phyloP scores from a whole-genome alignment of 2,113 vertebrate species.

The Speoplatyrhinus poulsoni region DNA sequence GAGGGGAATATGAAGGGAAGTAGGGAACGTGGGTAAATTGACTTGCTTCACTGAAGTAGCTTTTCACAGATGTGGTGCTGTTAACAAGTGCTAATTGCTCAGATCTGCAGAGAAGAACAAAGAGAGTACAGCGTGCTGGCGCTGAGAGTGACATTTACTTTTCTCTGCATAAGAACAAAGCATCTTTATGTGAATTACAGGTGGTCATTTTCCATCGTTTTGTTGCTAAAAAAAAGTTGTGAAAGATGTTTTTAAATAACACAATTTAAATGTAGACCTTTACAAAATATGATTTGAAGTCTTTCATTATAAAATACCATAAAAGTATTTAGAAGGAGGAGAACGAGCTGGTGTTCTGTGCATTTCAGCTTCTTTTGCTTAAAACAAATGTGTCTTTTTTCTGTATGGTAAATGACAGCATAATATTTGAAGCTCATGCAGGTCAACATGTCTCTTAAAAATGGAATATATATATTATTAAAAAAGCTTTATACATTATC shows the following conservation, averaged over 20 bases:
- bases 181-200: conserved; percentile 55
- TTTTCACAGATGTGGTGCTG: conserved; percentile 50
- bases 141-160: conserved; percentile 64
- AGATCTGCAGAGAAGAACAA: conserved; percentile 55
- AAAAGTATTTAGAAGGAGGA: too few relatives aligned
- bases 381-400: neutral
- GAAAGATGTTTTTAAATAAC: conserved; percentile 50
- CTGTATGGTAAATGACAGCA: too few relatives aligned
- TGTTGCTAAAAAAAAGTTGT: conserved; percentile 29
- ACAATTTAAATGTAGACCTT: conserved; percentile 16
- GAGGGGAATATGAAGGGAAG: conserved; percentile 20
- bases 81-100: conserved; percentile 68
- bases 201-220: conserved; percentile 54
- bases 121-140: conserved; percentile 58
- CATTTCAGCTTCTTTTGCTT: conserved; percentile 6
- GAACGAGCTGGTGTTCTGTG: neutral
- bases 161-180: conserved; percentile 61
- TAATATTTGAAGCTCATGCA: too few relatives aligned
- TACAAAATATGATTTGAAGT: neutral
- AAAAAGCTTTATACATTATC: too few relatives aligned
- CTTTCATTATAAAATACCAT: neutral
- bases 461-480: conserved; percentile 7
- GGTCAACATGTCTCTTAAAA: neutral
- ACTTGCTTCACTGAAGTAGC: conserved; percentile 32
- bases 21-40: conserved; percentile 43